A percentile compares a stretch with the other conserved stretches of the same genome.
These are phyloP conservation scores for Semicossyphus pulcher DNA, from an alignment of 2,113 vertebrate genomes.

Conservation along the genomic window DNA sequence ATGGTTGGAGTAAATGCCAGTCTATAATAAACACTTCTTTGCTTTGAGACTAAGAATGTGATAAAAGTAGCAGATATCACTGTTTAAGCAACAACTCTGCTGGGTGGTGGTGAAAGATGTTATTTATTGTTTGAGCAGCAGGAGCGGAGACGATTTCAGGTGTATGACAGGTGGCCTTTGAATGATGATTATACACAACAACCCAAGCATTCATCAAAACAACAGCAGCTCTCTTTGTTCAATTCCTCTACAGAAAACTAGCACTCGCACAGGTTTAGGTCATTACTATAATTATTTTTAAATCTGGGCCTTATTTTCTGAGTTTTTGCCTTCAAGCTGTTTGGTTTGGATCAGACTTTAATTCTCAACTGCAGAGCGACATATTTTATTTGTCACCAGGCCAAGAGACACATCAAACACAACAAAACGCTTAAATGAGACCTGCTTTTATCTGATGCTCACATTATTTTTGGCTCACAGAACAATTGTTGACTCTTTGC, in stretches of 20 bases:
- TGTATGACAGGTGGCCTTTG: constrained; percentile 51
- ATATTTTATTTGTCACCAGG: neutral
- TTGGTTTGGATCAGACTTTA: neutral
- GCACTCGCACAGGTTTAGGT: neutral
- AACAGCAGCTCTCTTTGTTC: constrained; percentile 14
- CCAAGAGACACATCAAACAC: too few relatives aligned
- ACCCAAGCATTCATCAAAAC: constrained; percentile 33
- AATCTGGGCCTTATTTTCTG: constrained; percentile 13
- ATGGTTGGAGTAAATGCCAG: constrained; percentile 13
- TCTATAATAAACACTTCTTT: constrained; percentile 44
- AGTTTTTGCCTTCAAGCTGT: neutral
- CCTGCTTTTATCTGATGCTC: too few relatives aligned
- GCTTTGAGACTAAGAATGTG: constrained; percentile 77
- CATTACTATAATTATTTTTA: constrained; percentile 18
- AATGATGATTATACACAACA: constrained; percentile 41
- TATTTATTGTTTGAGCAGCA: constrained; percentile 74
- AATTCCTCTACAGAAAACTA: constrained; percentile 1
- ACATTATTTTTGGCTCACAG: too few relatives aligned
- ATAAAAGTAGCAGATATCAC: constrained; percentile 78
- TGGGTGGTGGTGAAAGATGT: constrained; percentile 46
- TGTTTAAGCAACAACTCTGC: constrained; percentile 58
- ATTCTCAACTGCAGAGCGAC: neutral
- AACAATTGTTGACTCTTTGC: too few relatives aligned
- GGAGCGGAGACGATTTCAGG: constrained; percentile 34
- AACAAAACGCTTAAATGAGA: too few relatives aligned